Conservation (phyloP, 2,797 vertebrate genomes). For the Pseudochromis fuscus region DNA sequence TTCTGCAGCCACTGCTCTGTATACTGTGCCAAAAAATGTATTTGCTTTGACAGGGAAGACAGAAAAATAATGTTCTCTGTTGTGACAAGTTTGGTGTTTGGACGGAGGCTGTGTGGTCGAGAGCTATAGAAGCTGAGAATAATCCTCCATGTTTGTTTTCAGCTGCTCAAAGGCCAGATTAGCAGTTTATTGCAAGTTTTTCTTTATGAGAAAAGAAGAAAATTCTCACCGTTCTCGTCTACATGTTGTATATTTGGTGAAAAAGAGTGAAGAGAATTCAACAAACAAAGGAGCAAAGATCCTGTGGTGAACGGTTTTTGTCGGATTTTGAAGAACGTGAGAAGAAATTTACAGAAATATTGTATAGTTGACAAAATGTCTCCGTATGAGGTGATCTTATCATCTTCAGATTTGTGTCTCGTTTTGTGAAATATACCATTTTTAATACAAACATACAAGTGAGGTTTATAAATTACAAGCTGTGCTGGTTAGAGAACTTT, state of each 20-base stretch:
- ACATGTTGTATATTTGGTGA: not conserved
- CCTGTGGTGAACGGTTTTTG: constrained; percentile 4
- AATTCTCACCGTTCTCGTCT: constrained; percentile 3
- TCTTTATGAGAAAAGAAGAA: not conserved
- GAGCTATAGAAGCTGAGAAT: constrained; percentile 19
- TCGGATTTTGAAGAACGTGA: not conserved
- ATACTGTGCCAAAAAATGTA: not conserved
- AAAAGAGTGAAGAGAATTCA: constrained; percentile 8
- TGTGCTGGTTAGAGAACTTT: not conserved
- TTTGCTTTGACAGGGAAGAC: not conserved
- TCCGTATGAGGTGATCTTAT: not conserved
- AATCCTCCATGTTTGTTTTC: constrained; percentile 50
- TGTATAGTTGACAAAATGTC: not conserved
- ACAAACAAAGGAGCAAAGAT: constrained; percentile 4
- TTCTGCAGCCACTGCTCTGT: no score
- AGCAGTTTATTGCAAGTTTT: constrained; percentile 8
- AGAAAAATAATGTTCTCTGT: not conserved
- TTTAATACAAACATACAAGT: not conserved
- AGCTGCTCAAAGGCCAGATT: constrained; percentile 30
- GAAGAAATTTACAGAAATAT: no score
- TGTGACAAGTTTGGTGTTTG: constrained; percentile 39
- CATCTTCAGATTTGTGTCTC: not conserved
- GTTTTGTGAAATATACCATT: not conserved
- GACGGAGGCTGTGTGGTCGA: constrained; percentile 33
- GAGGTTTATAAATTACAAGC: constrained; percentile 18